These are phyloP conservation scores for Mimumesa dahlbomi DNA, from an alignment of 2,888 invertebrate genomes.

Conservation along the genomic window DNA sequence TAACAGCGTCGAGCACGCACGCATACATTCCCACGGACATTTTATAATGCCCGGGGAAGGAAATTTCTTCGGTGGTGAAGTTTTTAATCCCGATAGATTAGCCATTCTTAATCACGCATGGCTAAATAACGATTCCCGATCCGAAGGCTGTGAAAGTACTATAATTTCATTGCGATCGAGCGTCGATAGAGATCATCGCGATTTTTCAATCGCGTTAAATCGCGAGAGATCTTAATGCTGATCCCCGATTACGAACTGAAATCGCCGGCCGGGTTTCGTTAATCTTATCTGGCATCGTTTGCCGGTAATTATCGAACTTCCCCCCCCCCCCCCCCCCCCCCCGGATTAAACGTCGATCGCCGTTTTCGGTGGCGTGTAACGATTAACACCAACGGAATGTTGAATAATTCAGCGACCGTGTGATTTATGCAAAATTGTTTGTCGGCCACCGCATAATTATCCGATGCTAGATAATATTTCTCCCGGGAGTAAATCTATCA, in stretches of 20 bases:
- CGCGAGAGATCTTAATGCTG: slow-evolving; percentile 59
- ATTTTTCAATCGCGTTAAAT: slow-evolving; percentile 56
- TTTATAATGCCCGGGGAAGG: background rate
- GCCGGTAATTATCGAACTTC: slow-evolving; percentile 10
- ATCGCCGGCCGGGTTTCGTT: background rate
- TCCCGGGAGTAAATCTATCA: no score
- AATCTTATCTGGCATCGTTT: slow-evolving; percentile 2
- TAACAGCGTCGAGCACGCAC: background rate
- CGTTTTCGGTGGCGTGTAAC: background rate
- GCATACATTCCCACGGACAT: background rate
- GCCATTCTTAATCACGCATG: slow-evolving; percentile 65
- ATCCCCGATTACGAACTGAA: slow-evolving; percentile 40
- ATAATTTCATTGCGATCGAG: slow-evolving; percentile 68
- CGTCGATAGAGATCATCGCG: slow-evolving; percentile 62
- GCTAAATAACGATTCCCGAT: slow-evolving; percentile 64
- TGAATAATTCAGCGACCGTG: background rate
- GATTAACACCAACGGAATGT: background rate
- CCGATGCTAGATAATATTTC: background rate
- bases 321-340: no score
- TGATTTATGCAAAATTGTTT: slow-evolving; percentile 14
- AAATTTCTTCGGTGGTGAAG: background rate
- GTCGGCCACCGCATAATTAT: background rate
- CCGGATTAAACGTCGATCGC: background rate
- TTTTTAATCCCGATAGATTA: slow-evolving; percentile 50
- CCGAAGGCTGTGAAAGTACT: slow-evolving; percentile 61